phyloP scores from a whole-genome alignment of 2,888 invertebrate species.

The Axea sp. region DNA sequence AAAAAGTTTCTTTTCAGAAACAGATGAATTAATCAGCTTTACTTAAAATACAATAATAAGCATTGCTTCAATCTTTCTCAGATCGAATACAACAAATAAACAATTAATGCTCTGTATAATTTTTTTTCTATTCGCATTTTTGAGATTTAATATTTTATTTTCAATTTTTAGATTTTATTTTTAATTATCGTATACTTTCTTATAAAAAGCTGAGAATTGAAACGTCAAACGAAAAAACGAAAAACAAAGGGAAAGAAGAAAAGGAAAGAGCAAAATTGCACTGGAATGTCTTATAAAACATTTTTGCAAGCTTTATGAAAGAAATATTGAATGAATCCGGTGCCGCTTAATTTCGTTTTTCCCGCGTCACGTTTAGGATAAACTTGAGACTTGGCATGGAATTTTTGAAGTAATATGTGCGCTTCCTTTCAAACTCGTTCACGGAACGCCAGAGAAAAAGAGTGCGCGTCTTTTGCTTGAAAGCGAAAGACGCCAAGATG shows the following conservation, averaged over 20 bases:
- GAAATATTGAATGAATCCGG: constrained; percentile 31
- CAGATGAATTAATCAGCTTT: too few species aligned
- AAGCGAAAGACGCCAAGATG: constrained; percentile 3
- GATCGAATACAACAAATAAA: too few species aligned
- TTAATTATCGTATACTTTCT: too few species aligned
- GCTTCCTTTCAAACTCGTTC: constrained; percentile 12
- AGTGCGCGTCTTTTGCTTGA: background rate
- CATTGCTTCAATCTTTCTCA: too few species aligned
- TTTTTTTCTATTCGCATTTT: too few species aligned
- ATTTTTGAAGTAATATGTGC: constrained; percentile 9
- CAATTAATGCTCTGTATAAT: too few species aligned
- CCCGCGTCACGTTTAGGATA: constrained; percentile 15
- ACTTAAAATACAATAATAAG: too few species aligned
- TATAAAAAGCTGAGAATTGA: too few species aligned
- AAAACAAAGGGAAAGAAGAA: background rate
- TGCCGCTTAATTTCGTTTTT: constrained; percentile 33
- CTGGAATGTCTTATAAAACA: constrained; percentile 30
- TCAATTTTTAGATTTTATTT: too few species aligned
- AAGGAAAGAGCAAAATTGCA: background rate
- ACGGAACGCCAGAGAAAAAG: constrained; percentile 4
- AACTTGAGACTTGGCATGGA: constrained; percentile 15
- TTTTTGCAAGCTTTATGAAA: constrained; percentile 30
- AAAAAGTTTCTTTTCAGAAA: too few species aligned
- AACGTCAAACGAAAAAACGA: background rate
- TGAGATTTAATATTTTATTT: too few species aligned